A percentile compares a stretch with the other conserved stretches of the same genome.
These are phyloP conservation scores for Perodicticus potto DNA, from an alignment of 2,797 vertebrate species.

Conservation along the genomic window DNA sequence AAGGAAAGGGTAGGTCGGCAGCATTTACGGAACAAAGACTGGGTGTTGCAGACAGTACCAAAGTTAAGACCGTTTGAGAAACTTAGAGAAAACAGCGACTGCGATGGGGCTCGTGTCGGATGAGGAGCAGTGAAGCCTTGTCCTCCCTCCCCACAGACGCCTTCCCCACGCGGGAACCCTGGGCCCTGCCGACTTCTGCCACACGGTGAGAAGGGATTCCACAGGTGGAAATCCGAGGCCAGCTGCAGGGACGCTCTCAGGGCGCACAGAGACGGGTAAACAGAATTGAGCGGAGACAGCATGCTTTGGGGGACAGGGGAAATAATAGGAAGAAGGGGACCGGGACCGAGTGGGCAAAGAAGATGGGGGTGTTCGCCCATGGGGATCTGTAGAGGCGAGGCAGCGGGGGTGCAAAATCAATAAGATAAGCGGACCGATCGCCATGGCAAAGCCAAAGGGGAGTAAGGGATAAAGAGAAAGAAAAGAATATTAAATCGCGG, in stretches of 20 bases:
- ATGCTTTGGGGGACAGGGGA: neutral
- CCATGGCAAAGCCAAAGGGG: constrained; percentile 80
- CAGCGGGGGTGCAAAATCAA: constrained; percentile 81
- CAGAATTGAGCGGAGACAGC: neutral
- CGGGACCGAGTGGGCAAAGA: constrained; percentile 63
- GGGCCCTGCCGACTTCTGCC: neutral
- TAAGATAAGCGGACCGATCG: constrained; percentile 80
- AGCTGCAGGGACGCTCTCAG: neutral
- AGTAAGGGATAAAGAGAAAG: constrained; percentile 87
- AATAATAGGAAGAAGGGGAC: neutral
- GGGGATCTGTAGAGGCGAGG: constrained; percentile 40
- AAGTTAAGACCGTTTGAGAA: constrained; percentile 53
- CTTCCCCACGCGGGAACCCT: neutral
- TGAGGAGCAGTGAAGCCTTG: neutral
- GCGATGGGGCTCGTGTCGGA: neutral
- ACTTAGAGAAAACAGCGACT: neutral
- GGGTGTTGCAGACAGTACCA: neutral
- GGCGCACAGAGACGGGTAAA: neutral
- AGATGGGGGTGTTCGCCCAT: constrained; percentile 15
- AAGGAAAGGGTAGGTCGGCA: neutral
- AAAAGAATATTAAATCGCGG: constrained; percentile 92
- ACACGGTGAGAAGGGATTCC: constrained; percentile 48
- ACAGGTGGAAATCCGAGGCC: constrained; percentile 78
- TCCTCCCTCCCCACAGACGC: neutral
- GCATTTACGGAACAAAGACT: constrained; percentile 63